Percentiles rank a stretch among this genome's conserved stretches.
Conservation (phyloP, 1,140 invertebrate species). For the Rhynchophorus ferrugineus region DNA sequence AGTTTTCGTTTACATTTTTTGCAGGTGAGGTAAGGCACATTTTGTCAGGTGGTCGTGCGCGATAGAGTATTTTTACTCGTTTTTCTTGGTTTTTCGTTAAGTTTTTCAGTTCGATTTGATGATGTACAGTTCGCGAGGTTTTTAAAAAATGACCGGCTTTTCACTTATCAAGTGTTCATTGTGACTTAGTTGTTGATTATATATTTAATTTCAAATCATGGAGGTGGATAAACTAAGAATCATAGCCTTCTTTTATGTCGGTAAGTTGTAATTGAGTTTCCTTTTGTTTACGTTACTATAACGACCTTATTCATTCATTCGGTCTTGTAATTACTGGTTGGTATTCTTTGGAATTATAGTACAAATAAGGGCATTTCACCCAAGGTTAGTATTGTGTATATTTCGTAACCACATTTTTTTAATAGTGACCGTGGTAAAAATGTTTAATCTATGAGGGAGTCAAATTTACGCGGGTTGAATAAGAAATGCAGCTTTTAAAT, state of each 20-base stretch:
- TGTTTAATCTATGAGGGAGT: too few species aligned
- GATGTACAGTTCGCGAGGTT: neutral
- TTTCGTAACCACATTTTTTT: too few species aligned
- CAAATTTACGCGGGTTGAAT: too few species aligned
- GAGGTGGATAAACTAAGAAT: slow-evolving; percentile 1
- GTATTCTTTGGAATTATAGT: too few species aligned
- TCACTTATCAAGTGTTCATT: neutral
- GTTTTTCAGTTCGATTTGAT: neutral
- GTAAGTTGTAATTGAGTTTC: neutral
- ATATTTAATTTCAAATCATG: slow-evolving; percentile 5
- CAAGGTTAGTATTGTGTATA: too few species aligned
- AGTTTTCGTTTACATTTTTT: slow-evolving; percentile 11
- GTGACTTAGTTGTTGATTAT: slow-evolving; percentile 1
- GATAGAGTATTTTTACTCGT: neutral
- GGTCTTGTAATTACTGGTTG: too few species aligned
- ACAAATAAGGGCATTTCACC: too few species aligned
- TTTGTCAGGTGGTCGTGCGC: slow-evolving; percentile 9
- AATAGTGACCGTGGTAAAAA: too few species aligned
- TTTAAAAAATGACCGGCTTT: neutral
- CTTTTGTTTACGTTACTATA: slow-evolving; percentile 7
- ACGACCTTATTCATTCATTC: too few species aligned
- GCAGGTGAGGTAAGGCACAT: slow-evolving; percentile 7
- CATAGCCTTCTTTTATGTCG: slow-evolving; percentile 3
- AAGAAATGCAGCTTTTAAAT: too few species aligned
- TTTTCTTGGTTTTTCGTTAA: slow-evolving; percentile 4